These are phyloP conservation scores for Neoscelio sp. DNA, from an alignment of 2,888 invertebrate species.

Conservation along the genomic window DNA sequence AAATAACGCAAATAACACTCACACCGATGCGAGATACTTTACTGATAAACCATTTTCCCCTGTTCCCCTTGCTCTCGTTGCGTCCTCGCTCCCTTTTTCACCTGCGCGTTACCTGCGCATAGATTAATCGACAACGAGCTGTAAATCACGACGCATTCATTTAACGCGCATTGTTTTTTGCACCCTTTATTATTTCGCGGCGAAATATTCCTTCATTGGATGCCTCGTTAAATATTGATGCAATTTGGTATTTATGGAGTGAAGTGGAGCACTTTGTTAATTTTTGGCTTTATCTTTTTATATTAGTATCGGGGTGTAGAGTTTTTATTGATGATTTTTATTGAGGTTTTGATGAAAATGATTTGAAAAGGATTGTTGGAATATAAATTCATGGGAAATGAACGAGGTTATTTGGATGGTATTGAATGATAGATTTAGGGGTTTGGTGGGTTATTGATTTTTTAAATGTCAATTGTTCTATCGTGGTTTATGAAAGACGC, in stretches of 20 bases:
- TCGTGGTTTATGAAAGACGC: no score
- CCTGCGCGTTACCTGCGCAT: slow-evolving; percentile 52
- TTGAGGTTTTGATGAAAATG: no score
- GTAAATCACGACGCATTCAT: slow-evolving; percentile 50
- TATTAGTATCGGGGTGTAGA: no score
- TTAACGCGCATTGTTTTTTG: slow-evolving; percentile 43
- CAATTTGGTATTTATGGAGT: slow-evolving; percentile 30
- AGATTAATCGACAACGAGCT: slow-evolving; percentile 59
- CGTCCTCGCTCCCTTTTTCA: slow-evolving; percentile 39
- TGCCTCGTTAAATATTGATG: slow-evolving; percentile 30
- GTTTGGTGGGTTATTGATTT: neutral
- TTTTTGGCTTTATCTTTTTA: neutral
- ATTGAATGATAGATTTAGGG: slow-evolving; percentile 4
- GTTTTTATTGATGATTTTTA: no score
- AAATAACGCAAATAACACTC: slow-evolving; percentile 81
- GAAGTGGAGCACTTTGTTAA: neutral
- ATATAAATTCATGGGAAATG: no score
- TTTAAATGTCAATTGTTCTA: no score
- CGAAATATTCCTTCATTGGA: slow-evolving; percentile 21
- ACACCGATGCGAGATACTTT: slow-evolving; percentile 70
- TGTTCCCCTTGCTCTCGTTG: neutral
- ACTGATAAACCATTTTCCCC: slow-evolving; percentile 70
- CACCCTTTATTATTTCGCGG: slow-evolving; percentile 13
- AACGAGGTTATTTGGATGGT: slow-evolving; percentile 1
- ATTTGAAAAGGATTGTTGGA: no score